A percentile compares a stretch with the other conserved stretches of the same genome.
phyloP scores from a whole-genome alignment of 2,113 vertebrate genomes.

The Rissa tridactyla region DNA sequence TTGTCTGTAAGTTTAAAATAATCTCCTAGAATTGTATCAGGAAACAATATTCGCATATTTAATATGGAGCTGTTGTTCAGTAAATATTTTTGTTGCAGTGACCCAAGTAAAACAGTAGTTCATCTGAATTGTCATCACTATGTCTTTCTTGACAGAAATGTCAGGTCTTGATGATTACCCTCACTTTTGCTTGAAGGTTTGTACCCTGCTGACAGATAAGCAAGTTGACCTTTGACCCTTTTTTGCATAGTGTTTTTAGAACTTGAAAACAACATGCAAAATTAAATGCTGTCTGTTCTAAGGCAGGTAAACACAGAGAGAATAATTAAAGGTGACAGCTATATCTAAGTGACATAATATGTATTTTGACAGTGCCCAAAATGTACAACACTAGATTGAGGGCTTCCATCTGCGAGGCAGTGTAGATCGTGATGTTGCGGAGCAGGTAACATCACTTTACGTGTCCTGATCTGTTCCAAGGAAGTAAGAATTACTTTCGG shows the following conservation, averaged over 20 bases:
- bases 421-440: fast-evolving
- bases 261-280: background rate
- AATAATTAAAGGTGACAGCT: background rate
- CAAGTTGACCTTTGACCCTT: background rate
- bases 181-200: background rate
- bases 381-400: background rate
- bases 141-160: background rate
- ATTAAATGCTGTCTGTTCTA: background rate
- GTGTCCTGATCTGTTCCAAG: background rate
- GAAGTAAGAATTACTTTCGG: background rate
- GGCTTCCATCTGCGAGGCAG: background rate
- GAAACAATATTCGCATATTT: background rate
- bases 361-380: background rate
- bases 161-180: background rate
- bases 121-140: background rate
- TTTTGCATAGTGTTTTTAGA: background rate
- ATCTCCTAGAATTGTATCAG: background rate
- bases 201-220: background rate
- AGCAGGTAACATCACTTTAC: background rate
- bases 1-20: background rate
- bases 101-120: background rate
- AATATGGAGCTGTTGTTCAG: background rate
- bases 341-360: background rate
- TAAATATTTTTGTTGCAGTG: background rate
- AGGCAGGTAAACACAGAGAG: background rate